These are phyloP conservation scores for Endotricha flammealis DNA, from an alignment of 2,888 invertebrate species.

Conservation along the genomic window DNA sequence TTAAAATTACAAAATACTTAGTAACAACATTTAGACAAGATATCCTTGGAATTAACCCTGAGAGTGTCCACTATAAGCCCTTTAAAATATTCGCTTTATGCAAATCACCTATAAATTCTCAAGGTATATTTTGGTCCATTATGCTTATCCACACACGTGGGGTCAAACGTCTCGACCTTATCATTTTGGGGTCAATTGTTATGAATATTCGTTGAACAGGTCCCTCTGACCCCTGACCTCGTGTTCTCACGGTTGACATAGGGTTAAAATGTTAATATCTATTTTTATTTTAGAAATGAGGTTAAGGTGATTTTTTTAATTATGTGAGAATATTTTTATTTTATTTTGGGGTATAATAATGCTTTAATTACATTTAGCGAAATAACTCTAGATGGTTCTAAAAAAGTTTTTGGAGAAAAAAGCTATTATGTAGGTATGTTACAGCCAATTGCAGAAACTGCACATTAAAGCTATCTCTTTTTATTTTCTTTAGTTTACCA, in stretches of 20 bases:
- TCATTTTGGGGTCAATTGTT: constrained; percentile 32
- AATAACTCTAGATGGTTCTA: no score
- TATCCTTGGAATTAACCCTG: no score
- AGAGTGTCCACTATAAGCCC: neutral
- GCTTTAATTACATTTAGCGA: no score
- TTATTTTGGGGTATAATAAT: neutral
- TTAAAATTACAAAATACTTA: constrained; percentile 10
- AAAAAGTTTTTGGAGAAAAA: no score
- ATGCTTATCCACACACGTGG: constrained; percentile 42
- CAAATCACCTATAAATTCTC: constrained; percentile 38
- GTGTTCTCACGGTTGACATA: constrained; percentile 58
- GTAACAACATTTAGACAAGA: no score
- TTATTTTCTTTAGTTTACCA: no score
- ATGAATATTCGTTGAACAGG: constrained; percentile 53
- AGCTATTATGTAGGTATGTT: no score
- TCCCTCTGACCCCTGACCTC: constrained; percentile 52
- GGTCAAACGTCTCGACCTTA: constrained; percentile 69
- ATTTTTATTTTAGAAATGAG: constrained; percentile 25
- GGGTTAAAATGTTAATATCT: constrained; percentile 26
- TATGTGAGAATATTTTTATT: constrained; percentile 1
- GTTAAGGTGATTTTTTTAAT: constrained; percentile 23
- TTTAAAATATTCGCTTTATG: constrained; percentile 49
- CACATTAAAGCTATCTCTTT: no score
- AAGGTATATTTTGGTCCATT: constrained; percentile 21
- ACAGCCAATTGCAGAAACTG: no score